phyloP scores from a whole-genome alignment of 2,888 invertebrate genomes.

The Macrosiphum euphorbiae region DNA sequence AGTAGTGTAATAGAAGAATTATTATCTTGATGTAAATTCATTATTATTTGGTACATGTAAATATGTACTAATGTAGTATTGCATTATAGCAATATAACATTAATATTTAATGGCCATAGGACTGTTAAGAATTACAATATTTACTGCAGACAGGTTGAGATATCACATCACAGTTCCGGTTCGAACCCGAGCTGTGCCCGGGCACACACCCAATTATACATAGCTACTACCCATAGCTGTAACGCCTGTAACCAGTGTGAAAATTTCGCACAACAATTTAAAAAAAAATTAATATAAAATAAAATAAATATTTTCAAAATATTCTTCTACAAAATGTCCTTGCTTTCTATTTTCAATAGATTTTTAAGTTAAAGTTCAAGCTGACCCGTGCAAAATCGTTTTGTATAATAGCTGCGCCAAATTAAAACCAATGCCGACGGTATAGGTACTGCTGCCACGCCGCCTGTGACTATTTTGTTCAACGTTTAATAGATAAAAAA shows the following conservation, averaged over 20 bases:
- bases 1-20: neutral
- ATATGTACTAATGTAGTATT: neutral
- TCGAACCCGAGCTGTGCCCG: neutral
- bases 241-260: neutral
- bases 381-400: neutral
- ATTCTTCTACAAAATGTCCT: neutral
- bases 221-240: neutral
- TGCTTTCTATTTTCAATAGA: neutral
- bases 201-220: neutral
- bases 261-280: neutral
- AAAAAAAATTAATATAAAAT: neutral
- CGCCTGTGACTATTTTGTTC: neutral
- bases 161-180: neutral
- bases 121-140: neutral
- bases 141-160: neutral
- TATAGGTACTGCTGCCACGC: neutral
- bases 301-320: neutral
- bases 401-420: neutral
- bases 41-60: neutral
- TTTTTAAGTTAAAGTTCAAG: neutral
- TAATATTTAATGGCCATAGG: neutral
- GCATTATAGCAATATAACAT: neutral
- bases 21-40: neutral
- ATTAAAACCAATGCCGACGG: neutral
- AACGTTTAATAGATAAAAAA: neutral